Base-by-base conservation (phyloP, 2,113 vertebrate genomes). In the Aphyosemion australe region DNA sequence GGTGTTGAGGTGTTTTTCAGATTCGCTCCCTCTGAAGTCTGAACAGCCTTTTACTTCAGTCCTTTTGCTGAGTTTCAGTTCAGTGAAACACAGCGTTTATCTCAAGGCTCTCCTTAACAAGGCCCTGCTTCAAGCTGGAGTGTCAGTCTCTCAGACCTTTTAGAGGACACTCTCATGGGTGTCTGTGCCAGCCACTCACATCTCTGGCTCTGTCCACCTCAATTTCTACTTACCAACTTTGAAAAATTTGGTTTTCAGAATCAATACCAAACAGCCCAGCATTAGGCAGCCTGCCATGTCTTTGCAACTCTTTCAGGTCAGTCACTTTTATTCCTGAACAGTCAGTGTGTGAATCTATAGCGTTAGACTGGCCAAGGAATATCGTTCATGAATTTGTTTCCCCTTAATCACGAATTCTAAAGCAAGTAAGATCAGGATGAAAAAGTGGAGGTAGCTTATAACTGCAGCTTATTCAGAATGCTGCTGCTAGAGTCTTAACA, bases 241-340 rank as follows among this genome's bases (percentile, higher is more conserved):
- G 26, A 55, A 63, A 74, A 34, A 74, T 75, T 72, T 68, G 58
- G 51, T 60, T 74, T 85, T 82, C 65, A 52, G 52, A 75, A 65
- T 45, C 19, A 16, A 31, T 42, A 78, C 61, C 49, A 83, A 37
- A 62, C 67, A 20, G 41, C 26, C 18, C 12, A 1, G 47, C 34
- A 12, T 34, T 2, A 19, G 32, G 42, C 62, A 57, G 52, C 65
- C 47, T 50, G 45, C 50, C 60, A 66, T 72, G 47, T 53, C 19
- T 76, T 62, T 71, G 46, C 43, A 50, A 26, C 26, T 60, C 8
- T 58, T 56, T 60, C 46, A 74, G 57, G 46, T 61, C 16, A 20
- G 9, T 12, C 16, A 54, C 32, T 37, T 18, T 18, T 37, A 54
- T 70, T 74, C 56, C 56, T 48, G 21, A 74, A 56, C 14, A 53